phyloP scores from a whole-genome alignment of 1,140 invertebrate genomes.

The Dryas iulia region DNA sequence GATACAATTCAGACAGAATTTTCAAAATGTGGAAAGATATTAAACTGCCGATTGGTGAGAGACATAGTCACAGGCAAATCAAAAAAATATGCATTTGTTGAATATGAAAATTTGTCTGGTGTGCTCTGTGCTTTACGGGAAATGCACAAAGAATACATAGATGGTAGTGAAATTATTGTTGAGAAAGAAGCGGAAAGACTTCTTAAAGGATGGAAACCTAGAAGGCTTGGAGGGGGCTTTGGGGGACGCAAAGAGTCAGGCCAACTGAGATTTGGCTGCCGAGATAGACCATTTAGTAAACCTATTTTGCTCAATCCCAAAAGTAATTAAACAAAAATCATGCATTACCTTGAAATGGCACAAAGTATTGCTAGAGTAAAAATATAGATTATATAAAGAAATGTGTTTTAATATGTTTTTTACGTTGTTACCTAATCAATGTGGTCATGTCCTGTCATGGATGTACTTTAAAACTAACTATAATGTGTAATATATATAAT shows the following conservation, averaged over 20 bases:
- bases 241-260: slow-evolving; percentile 94
- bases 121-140: slow-evolving; percentile 83
- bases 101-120: slow-evolving; percentile 83
- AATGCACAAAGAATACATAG: slow-evolving; percentile 80
- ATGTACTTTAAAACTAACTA: background rate
- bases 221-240: slow-evolving; percentile 92
- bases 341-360: no score
- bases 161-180: slow-evolving; percentile 84
- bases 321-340: no score
- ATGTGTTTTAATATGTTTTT: background rate
- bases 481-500: slow-evolving; percentile 42
- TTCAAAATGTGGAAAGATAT: slow-evolving; percentile 84
- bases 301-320: slow-evolving; percentile 73
- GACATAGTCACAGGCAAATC: slow-evolving; percentile 92
- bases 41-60: slow-evolving; percentile 85
- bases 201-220: slow-evolving; percentile 87
- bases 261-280: slow-evolving; percentile 92
- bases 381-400: background rate
- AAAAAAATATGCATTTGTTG: slow-evolving; percentile 92
- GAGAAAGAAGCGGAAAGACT: slow-evolving; percentile 84
- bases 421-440: slow-evolving; percentile 24
- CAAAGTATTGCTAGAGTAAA: no score
- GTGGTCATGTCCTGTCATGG: slow-evolving; percentile 28
- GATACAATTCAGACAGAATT: slow-evolving; percentile 83
- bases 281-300: slow-evolving; percentile 86